Percentiles rank a stretch among this genome's conserved stretches.
Evolutionary conservation across 1,140 invertebrate genomes (phyloP).

Genomic region (Orius laevigatus): DNA sequence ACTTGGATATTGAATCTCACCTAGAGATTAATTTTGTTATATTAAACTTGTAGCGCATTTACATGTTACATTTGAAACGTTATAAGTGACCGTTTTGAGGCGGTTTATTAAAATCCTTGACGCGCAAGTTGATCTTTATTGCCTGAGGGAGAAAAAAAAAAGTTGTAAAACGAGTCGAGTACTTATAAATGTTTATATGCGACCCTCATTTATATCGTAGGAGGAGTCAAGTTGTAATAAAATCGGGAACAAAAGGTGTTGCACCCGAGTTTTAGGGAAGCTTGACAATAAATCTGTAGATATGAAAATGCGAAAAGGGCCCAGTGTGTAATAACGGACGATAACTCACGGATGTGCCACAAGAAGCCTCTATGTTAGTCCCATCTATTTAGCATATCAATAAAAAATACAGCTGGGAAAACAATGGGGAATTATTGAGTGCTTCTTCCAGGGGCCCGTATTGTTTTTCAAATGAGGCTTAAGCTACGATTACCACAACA

Average conservation of each 20-base stretch:
- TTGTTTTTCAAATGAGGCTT: constrained; percentile 18
- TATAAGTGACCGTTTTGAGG: too few species aligned
- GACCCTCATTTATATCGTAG: constrained; percentile 1
- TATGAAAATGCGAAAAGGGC: constrained; percentile 16
- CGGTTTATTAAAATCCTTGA: too few species aligned
- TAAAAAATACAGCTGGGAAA: constrained; percentile 15
- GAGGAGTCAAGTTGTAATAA: constrained; percentile 5
- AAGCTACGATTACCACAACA: constrained; percentile 18
- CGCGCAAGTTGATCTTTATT: too few species aligned
- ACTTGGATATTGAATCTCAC: too few species aligned
- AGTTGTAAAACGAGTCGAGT: background rate
- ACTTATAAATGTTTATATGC: constrained; percentile 6
- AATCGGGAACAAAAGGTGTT: constrained; percentile 7
- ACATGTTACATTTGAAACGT: too few species aligned
- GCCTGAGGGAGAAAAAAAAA: background rate
- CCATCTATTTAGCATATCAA: constrained; percentile 18
- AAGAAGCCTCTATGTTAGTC: constrained; percentile 9
- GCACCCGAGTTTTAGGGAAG: constrained; percentile 7
- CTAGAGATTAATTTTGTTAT: too few species aligned
- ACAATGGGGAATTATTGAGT: constrained; percentile 17
- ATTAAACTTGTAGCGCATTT: too few species aligned
- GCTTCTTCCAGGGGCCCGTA: constrained; percentile 14
- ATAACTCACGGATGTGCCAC: constrained; percentile 13
- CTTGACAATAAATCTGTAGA: constrained; percentile 18
- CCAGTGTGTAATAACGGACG: constrained; percentile 11